phyloP scores from a whole-genome alignment of 2,113 vertebrate species.

The Smithornis capensis region DNA sequence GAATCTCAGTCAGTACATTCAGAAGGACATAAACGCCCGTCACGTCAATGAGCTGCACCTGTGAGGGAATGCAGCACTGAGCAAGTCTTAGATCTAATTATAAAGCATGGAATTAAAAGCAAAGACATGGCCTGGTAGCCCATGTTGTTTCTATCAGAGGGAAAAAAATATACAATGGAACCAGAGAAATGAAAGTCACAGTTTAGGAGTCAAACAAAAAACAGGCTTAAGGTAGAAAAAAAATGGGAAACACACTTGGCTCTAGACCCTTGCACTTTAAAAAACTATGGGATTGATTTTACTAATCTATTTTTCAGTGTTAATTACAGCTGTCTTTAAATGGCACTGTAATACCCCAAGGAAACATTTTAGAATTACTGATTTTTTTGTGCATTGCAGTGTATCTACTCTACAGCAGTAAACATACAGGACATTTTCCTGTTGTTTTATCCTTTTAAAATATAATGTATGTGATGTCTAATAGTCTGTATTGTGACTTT shows the following conservation, averaged over 20 bases:
- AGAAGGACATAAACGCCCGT: not conserved
- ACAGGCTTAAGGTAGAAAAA: not conserved
- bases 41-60: accelerated
- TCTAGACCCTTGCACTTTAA: not conserved
- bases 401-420: not conserved
- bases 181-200: not conserved
- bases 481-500: not conserved
- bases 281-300: not conserved
- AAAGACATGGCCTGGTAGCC: not conserved
- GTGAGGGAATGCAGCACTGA: accelerated
- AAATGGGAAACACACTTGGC: not conserved
- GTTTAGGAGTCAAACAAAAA: not conserved
- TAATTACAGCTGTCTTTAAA: not conserved
- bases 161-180: not conserved
- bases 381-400: not conserved
- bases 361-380: not conserved
- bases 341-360: not conserved
- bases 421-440: not conserved
- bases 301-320: not conserved
- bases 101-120: not conserved
- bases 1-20: not conserved
- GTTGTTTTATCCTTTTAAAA: not conserved
- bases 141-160: not conserved
- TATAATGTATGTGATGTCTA: not conserved
- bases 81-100: not conserved